Conservation (phyloP, 2,797 vertebrate genomes). For the Clarias platycephalus region DNA sequence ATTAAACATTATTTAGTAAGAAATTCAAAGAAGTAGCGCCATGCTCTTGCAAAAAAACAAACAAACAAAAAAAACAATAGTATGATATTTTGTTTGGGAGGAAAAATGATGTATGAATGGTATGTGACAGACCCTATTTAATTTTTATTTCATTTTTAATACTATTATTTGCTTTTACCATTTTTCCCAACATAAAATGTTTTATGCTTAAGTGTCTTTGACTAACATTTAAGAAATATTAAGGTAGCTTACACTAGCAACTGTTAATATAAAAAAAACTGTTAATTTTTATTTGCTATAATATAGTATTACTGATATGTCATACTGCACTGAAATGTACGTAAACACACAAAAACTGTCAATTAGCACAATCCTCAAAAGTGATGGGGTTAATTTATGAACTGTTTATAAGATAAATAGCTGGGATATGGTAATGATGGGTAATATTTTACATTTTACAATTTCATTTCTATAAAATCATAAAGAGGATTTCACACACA, state of each 20-base stretch:
- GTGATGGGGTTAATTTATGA: not conserved
- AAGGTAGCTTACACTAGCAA: not conserved
- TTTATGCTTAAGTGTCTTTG: not conserved
- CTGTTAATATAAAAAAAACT: not conserved
- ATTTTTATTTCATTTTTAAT: not conserved
- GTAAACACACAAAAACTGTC: not conserved
- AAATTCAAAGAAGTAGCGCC: not conserved
- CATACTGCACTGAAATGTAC: not conserved
- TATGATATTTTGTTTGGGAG: not conserved
- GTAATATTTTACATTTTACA: not conserved
- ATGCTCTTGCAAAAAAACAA: not conserved
- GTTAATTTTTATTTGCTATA: not conserved
- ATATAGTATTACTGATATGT: not conserved
- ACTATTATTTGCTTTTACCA: not conserved
- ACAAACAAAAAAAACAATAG: not conserved
- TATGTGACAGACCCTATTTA: too few relatives aligned
- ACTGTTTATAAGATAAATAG: not conserved
- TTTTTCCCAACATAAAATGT: not conserved
- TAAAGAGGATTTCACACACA: not conserved
- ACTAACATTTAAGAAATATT: not conserved
- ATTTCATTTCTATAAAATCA: not conserved
- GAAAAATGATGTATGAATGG: too few relatives aligned
- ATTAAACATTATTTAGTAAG: not conserved
- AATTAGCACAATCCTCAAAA: not conserved
- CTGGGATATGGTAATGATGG: not conserved